These are phyloP conservation scores for Litocranius walleri DNA, from an alignment of 2,113 vertebrate species.

Conservation along the genomic window DNA sequence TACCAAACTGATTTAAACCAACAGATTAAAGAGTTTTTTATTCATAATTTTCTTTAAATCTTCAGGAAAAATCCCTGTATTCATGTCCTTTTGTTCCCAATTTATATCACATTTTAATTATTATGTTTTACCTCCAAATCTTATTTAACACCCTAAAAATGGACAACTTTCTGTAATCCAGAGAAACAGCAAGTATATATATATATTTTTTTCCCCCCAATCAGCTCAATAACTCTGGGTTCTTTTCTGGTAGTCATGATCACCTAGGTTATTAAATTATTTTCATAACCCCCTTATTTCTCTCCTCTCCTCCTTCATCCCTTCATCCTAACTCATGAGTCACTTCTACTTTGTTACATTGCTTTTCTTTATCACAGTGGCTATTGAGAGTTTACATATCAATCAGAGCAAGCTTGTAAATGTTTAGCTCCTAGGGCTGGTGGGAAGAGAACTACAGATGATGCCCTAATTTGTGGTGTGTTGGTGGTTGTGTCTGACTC, in stretches of 20 bases:
- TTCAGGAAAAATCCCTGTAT: not conserved
- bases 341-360: not conserved
- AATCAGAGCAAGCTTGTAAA: not conserved
- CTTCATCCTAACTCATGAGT: not conserved
- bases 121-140: not conserved
- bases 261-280: not conserved
- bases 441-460: not conserved
- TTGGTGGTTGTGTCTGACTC: not conserved
- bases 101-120: not conserved
- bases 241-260: not conserved
- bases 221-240: not conserved
- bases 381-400: not conserved
- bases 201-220: too few relatives aligned
- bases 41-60: not conserved
- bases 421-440: not conserved
- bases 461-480: not conserved
- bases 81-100: not conserved
- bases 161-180: not conserved
- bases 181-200: too few relatives aligned
- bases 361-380: not conserved
- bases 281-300: not conserved
- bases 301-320: not conserved
- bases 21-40: not conserved
- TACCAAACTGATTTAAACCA: not conserved
- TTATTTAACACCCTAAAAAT: not conserved